Evolutionary conservation across 2,113 vertebrate species (phyloP), one percentile per base, ranked within the genome.

Genomic region (Nycticebus coucang): DNA sequence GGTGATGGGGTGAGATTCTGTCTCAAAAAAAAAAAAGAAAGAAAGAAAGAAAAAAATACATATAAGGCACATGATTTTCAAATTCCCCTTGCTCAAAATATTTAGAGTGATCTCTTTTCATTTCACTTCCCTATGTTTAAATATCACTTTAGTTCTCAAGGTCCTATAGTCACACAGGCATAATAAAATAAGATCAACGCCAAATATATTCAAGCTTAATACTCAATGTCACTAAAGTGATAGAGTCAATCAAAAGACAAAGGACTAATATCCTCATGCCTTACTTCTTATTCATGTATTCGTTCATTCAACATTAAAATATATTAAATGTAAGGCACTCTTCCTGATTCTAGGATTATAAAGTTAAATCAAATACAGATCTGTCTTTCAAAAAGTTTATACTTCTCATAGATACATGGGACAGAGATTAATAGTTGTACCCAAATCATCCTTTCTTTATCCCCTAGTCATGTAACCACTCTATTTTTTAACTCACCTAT

Each of bases 131-230:
- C 72, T 83, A 71, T 30, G 80, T 62, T 75, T 92, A 80, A 81
- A 59, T 89, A 78, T 72, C 41, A 80, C 35, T 75, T 80, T 80
- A 11, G 13, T 92, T 96, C 37, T 85, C 89, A 74, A n/a, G 22
- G 59, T 74, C 9, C 24, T 50, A 2, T 85, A 37, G 35, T 60
- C 7, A 68, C 66, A 5, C 11, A 17, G 57, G 12, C 35, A 30
- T 66, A 62, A 87, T 45, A 92, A 94, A 90, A 94, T 69, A 57
- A 93, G 71, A 89, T 77, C 41, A 77, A 50, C 22, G 60, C 19
- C 66, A 55, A 35, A 84, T 79, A 35, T 85, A 80, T 59, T 81
- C 24, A 82, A 91, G 69, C 59, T 82, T 18, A 83, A 22, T 71
- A 88, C 62, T 92, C 19, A 80, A 64, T 60, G 50, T 85, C 74